Base-by-base conservation (phyloP, 2,888 invertebrate genomes). In the Mythimna ferrago region DNA sequence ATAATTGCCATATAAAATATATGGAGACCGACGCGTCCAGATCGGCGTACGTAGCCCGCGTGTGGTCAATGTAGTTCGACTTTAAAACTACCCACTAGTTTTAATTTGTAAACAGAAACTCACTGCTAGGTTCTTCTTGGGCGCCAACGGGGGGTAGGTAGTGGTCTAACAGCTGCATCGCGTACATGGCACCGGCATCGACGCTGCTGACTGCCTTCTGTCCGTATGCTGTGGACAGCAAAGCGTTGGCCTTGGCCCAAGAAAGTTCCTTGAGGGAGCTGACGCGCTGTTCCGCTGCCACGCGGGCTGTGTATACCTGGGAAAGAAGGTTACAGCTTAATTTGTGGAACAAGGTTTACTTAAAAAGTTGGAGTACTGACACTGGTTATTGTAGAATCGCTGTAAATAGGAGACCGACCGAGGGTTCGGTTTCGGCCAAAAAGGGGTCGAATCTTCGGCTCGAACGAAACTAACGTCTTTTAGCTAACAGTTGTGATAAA, bases 131-230 rank as follows among this genome's bases (percentile, higher is more conserved):
- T 60, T 96, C 96, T 83, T 97, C 97, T 41, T 96, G 96, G 6
- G 94, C 87, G 3, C 92, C 92, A 0, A 93, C 91, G 91, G 89
- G 96, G 88, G 91, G 98, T 82, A 98, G 97, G 91, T 98, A 98
- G 88, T 97, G 97, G 92, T 98, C 98, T 14, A 98, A 93, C 80
- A 98, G 95, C 75, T 97, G 97, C 94, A 98, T 98, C 32, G 98
- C 98, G 75, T 97, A 93, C 2, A 96, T 95, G 26, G 98, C 97
- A 62, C 98, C 97, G 5, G 95, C 96, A 89, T 98, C 98, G 32
- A 98, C 96, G 69, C 97, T 97, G 83, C 96, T 95, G 32, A 98
- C 94, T 0, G 98, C 98, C 87, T 97, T 97, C 89, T 97, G 97
- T 4, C 98, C 98, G 88, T 97, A 97, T 64, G 97, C 97, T 6